A percentile compares a stretch with the other conserved stretches of the same genome.
These are phyloP conservation scores for Alligator sinensis DNA, from an alignment of 2,113 vertebrate genomes.

Conservation along the genomic window DNA sequence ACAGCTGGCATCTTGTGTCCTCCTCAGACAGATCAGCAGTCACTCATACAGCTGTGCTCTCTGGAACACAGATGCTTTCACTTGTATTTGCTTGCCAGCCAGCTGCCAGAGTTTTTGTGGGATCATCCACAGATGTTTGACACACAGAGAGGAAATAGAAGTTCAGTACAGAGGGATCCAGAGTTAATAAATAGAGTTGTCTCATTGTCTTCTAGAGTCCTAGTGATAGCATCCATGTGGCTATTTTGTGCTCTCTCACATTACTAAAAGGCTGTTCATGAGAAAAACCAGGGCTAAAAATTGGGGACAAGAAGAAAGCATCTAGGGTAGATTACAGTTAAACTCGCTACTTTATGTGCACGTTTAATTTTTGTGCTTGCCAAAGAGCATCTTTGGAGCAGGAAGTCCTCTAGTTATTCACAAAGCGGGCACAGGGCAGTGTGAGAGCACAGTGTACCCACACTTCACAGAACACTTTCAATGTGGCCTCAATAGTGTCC, in stretches of 20 bases:
- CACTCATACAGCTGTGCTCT: not conserved
- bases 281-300: not conserved
- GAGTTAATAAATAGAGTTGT: not conserved
- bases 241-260: not conserved
- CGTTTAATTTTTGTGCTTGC: not conserved
- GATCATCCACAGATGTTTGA: not conserved
- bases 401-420: not conserved
- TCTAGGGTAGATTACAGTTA: not conserved
- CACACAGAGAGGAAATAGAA: not conserved
- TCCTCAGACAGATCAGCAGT: not conserved
- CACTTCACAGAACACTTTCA: not conserved
- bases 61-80: not conserved
- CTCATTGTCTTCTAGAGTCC: not conserved
- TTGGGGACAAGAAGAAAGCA: not conserved
- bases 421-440: not conserved
- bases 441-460: fast-evolving
- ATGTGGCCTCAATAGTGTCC: not conserved
- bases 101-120: not conserved
- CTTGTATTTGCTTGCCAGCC: not conserved
- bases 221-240: not conserved
- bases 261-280: not conserved
- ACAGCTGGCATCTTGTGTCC: not conserved
- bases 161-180: not conserved
- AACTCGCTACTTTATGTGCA: not conserved
- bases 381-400: not conserved